These are phyloP conservation scores for Argyra leucocephala DNA, from an alignment of 2,888 invertebrate species.

Conservation along the genomic window DNA sequence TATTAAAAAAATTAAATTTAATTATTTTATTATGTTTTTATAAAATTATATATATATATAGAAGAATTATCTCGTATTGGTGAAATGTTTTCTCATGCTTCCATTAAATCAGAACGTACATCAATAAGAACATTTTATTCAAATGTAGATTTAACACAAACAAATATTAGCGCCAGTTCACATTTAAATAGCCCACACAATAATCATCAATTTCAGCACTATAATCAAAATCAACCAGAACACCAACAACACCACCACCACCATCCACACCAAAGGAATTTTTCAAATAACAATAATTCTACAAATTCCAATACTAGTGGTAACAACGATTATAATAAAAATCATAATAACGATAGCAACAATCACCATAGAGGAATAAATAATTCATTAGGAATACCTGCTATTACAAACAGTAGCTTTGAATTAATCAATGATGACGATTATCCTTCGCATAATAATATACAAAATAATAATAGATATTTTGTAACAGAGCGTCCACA, in stretches of 20 bases:
- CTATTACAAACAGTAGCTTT: constrained; percentile 12
- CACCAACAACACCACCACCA: neutral
- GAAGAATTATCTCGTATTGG: constrained; percentile 73
- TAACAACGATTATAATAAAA: neutral
- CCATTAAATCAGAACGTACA: constrained; percentile 43
- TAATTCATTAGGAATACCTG: neutral
- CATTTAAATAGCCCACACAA: constrained; percentile 1
- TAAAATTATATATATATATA: constrained; percentile 40
- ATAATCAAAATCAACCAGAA: neutral
- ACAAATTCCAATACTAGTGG: neutral
- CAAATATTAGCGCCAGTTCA: constrained; percentile 24
- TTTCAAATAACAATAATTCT: neutral
- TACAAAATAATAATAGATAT: constrained; percentile 10
- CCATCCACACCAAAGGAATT: constrained; percentile 4
- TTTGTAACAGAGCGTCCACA: constrained; percentile 9
- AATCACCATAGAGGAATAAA: neutral
- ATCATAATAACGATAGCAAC: neutral
- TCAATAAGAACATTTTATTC: constrained; percentile 43
- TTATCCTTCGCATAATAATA: neutral
- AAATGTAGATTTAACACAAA: constrained; percentile 38
- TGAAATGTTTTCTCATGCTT: constrained; percentile 63
- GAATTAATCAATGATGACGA: constrained; percentile 19
- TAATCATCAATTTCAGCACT: constrained; percentile 6
- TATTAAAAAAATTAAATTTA: no score
- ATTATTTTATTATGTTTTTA: no score